A percentile compares a stretch with the other conserved stretches of the same genome.
These are phyloP conservation scores for Aselliscus stoliczkanus DNA, from an alignment of 2,797 vertebrate genomes.

Conservation along the genomic window DNA sequence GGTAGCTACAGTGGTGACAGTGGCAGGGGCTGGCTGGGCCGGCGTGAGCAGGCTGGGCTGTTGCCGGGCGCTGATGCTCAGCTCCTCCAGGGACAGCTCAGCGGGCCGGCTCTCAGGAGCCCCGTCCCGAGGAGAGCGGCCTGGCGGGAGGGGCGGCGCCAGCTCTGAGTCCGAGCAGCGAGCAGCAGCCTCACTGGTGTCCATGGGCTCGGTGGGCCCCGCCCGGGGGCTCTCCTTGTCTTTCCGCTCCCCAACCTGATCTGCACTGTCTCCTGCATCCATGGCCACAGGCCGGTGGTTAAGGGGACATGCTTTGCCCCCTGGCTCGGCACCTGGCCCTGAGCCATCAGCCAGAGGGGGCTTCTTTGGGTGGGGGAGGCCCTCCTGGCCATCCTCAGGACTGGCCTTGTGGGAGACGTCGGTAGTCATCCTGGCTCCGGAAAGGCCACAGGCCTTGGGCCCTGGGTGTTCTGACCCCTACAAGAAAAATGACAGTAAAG, in stretches of 20 bases:
- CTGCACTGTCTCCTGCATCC: slow-evolving; percentile 74
- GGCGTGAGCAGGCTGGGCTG: slow-evolving; percentile 78
- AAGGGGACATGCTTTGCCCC: slow-evolving; percentile 79
- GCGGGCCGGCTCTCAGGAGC: slow-evolving; percentile 84
- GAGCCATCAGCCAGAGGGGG: slow-evolving; percentile 83
- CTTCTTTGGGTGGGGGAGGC: slow-evolving; percentile 85
- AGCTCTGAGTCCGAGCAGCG: slow-evolving; percentile 74
- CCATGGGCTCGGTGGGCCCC: slow-evolving; percentile 90
- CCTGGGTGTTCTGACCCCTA: slow-evolving; percentile 89
- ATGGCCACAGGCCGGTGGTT: slow-evolving; percentile 77
- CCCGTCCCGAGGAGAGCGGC: slow-evolving; percentile 80
- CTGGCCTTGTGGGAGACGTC: slow-evolving; percentile 88
- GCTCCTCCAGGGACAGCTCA: slow-evolving; percentile 95
- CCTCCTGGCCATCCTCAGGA: slow-evolving; percentile 90
- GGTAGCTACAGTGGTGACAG: not conserved
- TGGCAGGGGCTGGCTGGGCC: slow-evolving; percentile 27
- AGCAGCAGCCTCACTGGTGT: slow-evolving; percentile 79
- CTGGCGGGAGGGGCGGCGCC: slow-evolving; percentile 29
- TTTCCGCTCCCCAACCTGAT: slow-evolving; percentile 78
- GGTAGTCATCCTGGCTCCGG: slow-evolving; percentile 93
- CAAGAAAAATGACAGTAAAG: not conserved
- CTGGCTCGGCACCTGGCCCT: slow-evolving; percentile 79
- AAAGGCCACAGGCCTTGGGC: slow-evolving; percentile 81
- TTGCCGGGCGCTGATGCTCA: slow-evolving; percentile 94
- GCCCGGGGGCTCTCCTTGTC: slow-evolving; percentile 77